Evolutionary conservation across 2,113 vertebrate species (phyloP).

Genomic region (Circaetus cinerascens): DNA sequence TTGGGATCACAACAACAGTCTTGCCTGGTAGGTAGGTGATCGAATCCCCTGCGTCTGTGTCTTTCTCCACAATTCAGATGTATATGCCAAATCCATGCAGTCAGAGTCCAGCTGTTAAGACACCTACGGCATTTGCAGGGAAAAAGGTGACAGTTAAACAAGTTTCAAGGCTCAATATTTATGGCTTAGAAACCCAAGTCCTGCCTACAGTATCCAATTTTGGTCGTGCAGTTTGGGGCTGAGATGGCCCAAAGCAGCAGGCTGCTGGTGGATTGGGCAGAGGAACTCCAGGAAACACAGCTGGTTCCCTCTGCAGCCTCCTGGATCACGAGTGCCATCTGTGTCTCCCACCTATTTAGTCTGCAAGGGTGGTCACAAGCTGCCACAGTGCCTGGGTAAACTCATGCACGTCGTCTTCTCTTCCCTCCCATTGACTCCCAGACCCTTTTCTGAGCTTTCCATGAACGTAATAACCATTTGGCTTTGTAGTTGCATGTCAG

Average conservation of each 20-base stretch:
- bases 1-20: background rate
- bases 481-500: background rate
- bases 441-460: background rate
- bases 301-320: background rate
- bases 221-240: background rate
- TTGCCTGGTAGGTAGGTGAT: background rate
- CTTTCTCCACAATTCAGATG: background rate
- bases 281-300: background rate
- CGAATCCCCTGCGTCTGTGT: background rate
- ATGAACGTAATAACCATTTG: background rate
- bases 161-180: background rate
- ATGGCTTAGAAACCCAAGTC: background rate
- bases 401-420: accelerated
- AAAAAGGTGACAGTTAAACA: background rate
- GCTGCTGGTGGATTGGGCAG: background rate
- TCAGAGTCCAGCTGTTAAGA: background rate
- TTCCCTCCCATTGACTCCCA: background rate
- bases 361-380: background rate
- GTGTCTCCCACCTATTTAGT: background rate
- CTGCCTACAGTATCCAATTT: background rate
- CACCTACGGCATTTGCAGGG: background rate
- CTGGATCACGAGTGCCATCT: background rate
- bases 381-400: background rate
- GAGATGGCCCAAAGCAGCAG: background rate
- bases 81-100: background rate